These are phyloP conservation scores for Thripadectes ignobilis DNA, from an alignment of 2,797 vertebrate species.

Conservation along the genomic window DNA sequence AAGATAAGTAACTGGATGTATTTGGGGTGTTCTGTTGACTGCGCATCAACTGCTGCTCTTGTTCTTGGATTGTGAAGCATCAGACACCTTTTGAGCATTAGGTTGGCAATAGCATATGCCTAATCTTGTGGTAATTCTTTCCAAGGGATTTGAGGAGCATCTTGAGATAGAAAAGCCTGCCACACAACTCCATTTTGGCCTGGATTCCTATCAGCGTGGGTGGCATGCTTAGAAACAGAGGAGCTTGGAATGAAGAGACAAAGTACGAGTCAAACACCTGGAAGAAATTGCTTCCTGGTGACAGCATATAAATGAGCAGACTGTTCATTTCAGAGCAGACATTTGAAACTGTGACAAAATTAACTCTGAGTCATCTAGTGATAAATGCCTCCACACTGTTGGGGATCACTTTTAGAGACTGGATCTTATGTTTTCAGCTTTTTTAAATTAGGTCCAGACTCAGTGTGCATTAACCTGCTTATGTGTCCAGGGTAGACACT, in stretches of 20 bases:
- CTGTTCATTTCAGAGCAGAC: background rate
- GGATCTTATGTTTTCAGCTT: background rate
- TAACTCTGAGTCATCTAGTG: background rate
- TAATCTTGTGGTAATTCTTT: background rate
- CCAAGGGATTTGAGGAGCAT: background rate
- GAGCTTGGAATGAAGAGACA: conserved; percentile 6
- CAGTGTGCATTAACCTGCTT: background rate
- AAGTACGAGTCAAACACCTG: conserved; percentile 7
- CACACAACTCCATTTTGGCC: background rate
- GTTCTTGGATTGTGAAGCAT: background rate
- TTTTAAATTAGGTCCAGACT: background rate
- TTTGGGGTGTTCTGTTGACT: too few species aligned
- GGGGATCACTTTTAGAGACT: background rate
- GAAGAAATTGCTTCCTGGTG: conserved; percentile 26
- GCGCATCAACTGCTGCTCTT: background rate
- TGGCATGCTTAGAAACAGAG: background rate
- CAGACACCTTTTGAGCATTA: background rate
- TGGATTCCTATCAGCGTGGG: background rate
- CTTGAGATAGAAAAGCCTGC: background rate
- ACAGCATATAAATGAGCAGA: background rate
- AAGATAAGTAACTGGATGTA: fast-evolving
- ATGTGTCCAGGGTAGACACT: background rate
- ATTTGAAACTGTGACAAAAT: background rate
- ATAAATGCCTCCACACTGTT: background rate
- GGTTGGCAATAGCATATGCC: background rate